Conservation (phyloP, 30 jellyfish, hydroid and myxozoan genomes). For the Aurelia aurita region DNA sequence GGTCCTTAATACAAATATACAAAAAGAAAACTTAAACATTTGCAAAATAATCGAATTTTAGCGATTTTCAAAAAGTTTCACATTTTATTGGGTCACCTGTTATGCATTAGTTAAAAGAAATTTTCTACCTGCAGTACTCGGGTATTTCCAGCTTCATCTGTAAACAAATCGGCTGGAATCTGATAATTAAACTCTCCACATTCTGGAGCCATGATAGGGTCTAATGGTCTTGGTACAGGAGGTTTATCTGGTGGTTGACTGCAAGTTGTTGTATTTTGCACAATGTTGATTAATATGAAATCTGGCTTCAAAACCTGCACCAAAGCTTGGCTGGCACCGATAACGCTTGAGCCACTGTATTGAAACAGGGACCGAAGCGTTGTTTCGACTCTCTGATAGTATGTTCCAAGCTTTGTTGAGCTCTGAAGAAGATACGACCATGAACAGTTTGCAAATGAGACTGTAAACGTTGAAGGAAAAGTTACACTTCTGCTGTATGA, state of each 20-base stretch:
- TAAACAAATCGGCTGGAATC: conserved; percentile 69
- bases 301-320: conserved; percentile 62
- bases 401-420: conserved; percentile 32
- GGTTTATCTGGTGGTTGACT: conserved; percentile 61
- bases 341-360: conserved; percentile 46
- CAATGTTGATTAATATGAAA: conserved; percentile 31
- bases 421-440: conserved; percentile 15
- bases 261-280: conserved; percentile 57
- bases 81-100: no score
- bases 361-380: conserved; percentile 48
- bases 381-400: conserved; percentile 60
- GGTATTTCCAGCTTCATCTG: conserved; percentile 81
- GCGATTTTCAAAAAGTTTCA: no score
- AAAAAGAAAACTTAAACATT: no score
- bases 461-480: conserved; percentile 15
- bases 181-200: conserved; percentile 81
- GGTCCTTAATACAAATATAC: no score
- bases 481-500: conserved; percentile 44
- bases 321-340: conserved; percentile 53
- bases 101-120: no score
- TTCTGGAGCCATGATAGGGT: conserved; percentile 31
- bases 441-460: neutral
- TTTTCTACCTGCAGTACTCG: conserved; percentile 17
- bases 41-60: no score
- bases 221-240: conserved; percentile 45